A percentile compares a stretch with the other conserved stretches of the same genome.
These are phyloP conservation scores for Mobula birostris DNA, from an alignment of 2,113 vertebrate species.

Conservation along the genomic window DNA sequence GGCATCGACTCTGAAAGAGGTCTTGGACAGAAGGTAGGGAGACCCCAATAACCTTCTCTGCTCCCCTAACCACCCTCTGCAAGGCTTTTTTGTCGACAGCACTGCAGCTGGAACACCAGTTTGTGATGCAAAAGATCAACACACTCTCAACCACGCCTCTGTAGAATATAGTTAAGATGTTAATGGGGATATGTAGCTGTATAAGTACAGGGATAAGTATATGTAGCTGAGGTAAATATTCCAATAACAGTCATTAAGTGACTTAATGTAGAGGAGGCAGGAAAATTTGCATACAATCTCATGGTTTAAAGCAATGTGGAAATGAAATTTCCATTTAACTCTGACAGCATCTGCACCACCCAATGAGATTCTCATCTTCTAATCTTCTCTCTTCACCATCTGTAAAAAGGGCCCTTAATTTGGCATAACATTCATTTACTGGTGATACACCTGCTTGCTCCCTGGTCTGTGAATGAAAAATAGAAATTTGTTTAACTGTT, in stretches of 20 bases:
- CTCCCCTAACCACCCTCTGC: no score
- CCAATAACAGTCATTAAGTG: not conserved
- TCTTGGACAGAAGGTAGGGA: no score
- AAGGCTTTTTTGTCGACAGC: no score
- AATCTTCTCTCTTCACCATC: conserved; percentile 55
- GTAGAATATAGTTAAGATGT: no score
- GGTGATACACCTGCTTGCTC: conserved; percentile 57
- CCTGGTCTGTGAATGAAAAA: conserved; percentile 51
- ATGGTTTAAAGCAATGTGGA: conserved; percentile 14
- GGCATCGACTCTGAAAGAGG: no score
- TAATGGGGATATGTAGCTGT: no score
- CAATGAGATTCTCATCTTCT: conserved; percentile 56
- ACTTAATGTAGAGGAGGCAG: not conserved
- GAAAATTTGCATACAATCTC: not conserved
- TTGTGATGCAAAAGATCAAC: no score
- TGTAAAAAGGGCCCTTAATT: conserved; percentile 59
- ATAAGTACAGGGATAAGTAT: not conserved
- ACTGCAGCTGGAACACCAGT: no score
- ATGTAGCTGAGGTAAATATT: not conserved
- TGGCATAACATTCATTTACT: conserved; percentile 59
- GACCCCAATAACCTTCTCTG: no score
- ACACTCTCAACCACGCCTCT: no score
- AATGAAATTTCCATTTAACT: conserved; percentile 47
- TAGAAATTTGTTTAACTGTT: conserved; percentile 47
- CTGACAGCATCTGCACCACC: conserved; percentile 50